Conservation (phyloP, 2,797 vertebrate species). For the Octomys mimax region DNA sequence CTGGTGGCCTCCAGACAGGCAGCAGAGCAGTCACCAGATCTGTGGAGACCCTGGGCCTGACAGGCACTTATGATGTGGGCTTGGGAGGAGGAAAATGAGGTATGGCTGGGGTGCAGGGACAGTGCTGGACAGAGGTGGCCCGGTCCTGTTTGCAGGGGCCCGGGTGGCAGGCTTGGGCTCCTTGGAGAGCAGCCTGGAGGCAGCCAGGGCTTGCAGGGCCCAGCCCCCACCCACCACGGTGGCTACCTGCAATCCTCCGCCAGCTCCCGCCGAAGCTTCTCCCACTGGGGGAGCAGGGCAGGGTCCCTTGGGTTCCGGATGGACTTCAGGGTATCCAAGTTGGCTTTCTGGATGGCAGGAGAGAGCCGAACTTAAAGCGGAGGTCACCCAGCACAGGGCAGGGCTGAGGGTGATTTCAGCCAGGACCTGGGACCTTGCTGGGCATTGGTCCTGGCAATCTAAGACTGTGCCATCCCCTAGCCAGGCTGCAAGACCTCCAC, state of each 20-base stretch:
- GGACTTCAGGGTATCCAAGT: constrained; percentile 78
- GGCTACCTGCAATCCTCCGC: constrained; percentile 85
- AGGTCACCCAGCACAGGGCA: neutral
- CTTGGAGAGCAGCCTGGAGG: neutral
- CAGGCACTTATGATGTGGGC: neutral
- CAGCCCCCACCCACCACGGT: fast-evolving
- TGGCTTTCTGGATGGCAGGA: constrained; percentile 80
- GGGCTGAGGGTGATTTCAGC: neutral
- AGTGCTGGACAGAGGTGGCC: neutral
- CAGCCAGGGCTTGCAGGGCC: fast-evolving
- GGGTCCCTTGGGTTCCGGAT: constrained; percentile 65
- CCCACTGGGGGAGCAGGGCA: neutral
- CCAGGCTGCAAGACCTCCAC: neutral
- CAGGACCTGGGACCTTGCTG: neutral
- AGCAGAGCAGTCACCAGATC: neutral
- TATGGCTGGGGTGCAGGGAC: fast-evolving
- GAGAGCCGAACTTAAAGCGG: neutral
- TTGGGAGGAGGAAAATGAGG: neutral
- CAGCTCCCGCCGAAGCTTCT: constrained; percentile 84
- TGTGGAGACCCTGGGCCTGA: neutral
- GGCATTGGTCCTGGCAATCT: neutral
- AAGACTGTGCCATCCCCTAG: neutral
- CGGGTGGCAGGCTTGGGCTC: neutral
- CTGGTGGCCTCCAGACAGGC: neutral
- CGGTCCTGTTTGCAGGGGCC: neutral